Base-by-base conservation (phyloP, 2,888 invertebrate genomes). In the Rhynchonema sp. region DNA sequence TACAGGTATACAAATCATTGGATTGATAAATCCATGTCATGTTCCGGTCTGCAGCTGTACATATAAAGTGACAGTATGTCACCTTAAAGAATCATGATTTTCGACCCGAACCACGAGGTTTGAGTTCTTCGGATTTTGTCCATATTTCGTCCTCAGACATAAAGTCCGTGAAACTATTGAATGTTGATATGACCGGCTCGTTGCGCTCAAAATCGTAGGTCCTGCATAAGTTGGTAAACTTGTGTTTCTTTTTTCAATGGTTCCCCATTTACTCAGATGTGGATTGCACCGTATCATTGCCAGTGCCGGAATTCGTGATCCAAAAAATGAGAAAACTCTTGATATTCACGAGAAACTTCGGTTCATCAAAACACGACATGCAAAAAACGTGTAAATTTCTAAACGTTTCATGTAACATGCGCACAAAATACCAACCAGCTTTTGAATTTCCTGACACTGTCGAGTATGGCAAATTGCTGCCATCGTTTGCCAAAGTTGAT, bases 381-480 rank as follows among this genome's bases (percentile, higher is more conserved):
- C 55, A 46, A 61, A 57, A n/a, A n/a, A n/a, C n/a, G n/a, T n/a
- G n/a, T n/a, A n/a, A n/a, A n/a, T n/a, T n/a, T n/a, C n/a, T n/a
- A n/a, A n/a, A n/a, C 2, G 17, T 2, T 22, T 57, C n/a, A 57
- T 25, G n/a, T 6, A 25, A 46, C 17, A 2, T 49, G 22, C 23
- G 27, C 20, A 23, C 52, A 64, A 60, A 52, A 30, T 6, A 3
- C 57, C 28, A 77, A 92, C 94, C 89, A 87, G 79, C 88, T 88
- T 73, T 90, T 90, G 76, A 98, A 94, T 73, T 90, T 82, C 74
- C 91, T 86, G 87, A 98, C 91, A 74, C 91, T 92, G 75, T 94
- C 92, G 72, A 98, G 85, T 65, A 96, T 92, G 73, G 91, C 87
- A 75, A 88, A 94, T 76, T 96, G 94, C 74, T 96, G 94, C 92